These are phyloP conservation scores for Centropus unirufus DNA, from an alignment of 2,113 vertebrate genomes.

Conservation along the genomic window DNA sequence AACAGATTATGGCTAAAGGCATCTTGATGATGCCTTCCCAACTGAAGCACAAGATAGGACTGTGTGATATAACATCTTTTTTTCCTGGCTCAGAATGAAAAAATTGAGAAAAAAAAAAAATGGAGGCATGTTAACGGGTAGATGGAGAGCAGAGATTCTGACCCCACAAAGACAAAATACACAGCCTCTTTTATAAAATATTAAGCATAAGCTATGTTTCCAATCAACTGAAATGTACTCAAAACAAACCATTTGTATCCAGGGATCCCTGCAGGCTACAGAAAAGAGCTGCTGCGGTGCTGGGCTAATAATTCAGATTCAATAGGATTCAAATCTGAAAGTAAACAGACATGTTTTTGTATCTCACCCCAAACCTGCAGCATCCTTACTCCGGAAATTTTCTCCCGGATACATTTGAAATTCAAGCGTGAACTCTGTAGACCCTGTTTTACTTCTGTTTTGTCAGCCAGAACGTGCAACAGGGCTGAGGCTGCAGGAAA, in stretches of 20 bases:
- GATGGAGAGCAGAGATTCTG: neutral
- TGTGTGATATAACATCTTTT: neutral
- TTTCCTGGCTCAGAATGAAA: neutral
- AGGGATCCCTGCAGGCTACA: neutral
- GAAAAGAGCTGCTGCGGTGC: neutral
- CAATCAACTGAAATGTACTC: neutral
- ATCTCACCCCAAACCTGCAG: neutral
- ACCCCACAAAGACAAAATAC: neutral
- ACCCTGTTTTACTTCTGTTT: neutral
- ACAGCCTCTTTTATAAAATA: neutral
- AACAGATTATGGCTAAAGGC: neutral
- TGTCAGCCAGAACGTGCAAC: neutral
- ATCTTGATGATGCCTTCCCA: neutral
- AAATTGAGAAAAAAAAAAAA: neutral
- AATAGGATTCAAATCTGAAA: neutral
- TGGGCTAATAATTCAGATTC: neutral
- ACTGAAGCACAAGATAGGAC: neutral
- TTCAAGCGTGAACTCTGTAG: neutral
- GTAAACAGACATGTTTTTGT: neutral
- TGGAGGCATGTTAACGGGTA: neutral
- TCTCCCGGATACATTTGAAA: neutral
- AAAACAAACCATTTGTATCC: neutral
- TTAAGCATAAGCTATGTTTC: constrained; percentile 8
- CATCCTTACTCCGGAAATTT: neutral
- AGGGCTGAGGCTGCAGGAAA: neutral